These are phyloP conservation scores for Unio delphinus DNA, from an alignment of 2,888 invertebrate species.

Conservation along the genomic window DNA sequence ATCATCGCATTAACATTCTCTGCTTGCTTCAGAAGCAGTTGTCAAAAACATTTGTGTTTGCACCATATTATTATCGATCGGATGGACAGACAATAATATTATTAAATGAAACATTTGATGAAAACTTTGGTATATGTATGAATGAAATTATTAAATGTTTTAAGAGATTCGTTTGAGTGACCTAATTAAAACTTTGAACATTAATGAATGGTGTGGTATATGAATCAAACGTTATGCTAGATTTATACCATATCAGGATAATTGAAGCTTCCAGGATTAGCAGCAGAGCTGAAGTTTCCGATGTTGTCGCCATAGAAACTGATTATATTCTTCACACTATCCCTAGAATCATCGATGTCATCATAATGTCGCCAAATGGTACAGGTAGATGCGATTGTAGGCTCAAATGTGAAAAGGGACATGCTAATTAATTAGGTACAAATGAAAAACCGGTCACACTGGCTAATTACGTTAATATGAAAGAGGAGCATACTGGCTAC, in stretches of 20 bases:
- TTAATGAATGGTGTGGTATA: not conserved
- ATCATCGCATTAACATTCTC: no score
- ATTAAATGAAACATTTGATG: no score
- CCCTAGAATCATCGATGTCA: slow-evolving; percentile 97
- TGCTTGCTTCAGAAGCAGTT: no score
- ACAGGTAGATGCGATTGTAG: slow-evolving; percentile 80
- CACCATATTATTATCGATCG: no score
- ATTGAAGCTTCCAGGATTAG: slow-evolving; percentile 97
- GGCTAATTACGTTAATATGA: not conserved
- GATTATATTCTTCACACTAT: slow-evolving; percentile 90
- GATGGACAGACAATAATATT: no score
- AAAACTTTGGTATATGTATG: not conserved
- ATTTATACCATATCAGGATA: slow-evolving; percentile 94
- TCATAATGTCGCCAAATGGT: slow-evolving; percentile 97
- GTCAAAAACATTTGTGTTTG: no score
- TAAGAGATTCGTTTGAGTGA: not conserved
- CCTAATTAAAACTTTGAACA: not conserved
- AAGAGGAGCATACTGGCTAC: no score
- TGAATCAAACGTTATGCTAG: not conserved
- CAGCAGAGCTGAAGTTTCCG: slow-evolving; percentile 89
- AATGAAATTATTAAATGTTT: not conserved
- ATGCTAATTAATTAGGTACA: no score
- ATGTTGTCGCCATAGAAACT: slow-evolving; percentile 96
- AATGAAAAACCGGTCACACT: no score
- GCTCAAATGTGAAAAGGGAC: not conserved